Evolutionary conservation across 1,140 invertebrate species (phyloP), one percentile per base, ranked within the genome.

Genomic region (Hirudo medicinalis): DNA sequence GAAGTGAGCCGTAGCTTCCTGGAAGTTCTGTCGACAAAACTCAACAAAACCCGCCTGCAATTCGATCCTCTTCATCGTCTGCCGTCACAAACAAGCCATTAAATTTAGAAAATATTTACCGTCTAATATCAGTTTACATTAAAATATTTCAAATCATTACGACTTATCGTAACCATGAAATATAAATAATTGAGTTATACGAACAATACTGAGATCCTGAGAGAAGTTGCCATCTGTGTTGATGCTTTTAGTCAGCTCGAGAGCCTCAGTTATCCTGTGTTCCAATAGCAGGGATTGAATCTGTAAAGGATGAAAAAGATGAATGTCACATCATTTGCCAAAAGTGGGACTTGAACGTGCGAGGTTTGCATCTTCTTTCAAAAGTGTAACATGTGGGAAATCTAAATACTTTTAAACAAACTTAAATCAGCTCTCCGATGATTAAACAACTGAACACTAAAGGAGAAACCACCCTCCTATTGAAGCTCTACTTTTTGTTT

Each of bases 1-100:
- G 75, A 85, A 84, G 22, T 82, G 77, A 32, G 83, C 79, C 32
- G 74, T 72, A 19, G 84, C 83, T 75, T 84, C 80, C 40, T 82
- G 79, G 78, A 84, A 84, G 63, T 83, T 78, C 54, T 79, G 77
- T 69, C 81, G 76, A 54, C 80, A 79, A 75, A 85, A 82, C 76
- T 84, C 80, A 67, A 85, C 83, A 76, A 85, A 85, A 20, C 79
- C 84, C 63, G 84, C 84, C 74, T 83, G 79, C 72, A 84, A 82
- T 70, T 83, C 80, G 40, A 85, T 81, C 72, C 77, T 76, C 27
- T 70, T 67, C 40, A 75, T 77, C 20, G 79, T 74, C 76, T 81
- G 70, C 43, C 4, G 43, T 5, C 43, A 49, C 9, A 40, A 29
- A 43, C 57, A 70, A 73, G 5, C 9, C n/a, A 69, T 43, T 9